phyloP scores from a whole-genome alignment of 2,888 invertebrate genomes.

The Nowickia ferox region DNA sequence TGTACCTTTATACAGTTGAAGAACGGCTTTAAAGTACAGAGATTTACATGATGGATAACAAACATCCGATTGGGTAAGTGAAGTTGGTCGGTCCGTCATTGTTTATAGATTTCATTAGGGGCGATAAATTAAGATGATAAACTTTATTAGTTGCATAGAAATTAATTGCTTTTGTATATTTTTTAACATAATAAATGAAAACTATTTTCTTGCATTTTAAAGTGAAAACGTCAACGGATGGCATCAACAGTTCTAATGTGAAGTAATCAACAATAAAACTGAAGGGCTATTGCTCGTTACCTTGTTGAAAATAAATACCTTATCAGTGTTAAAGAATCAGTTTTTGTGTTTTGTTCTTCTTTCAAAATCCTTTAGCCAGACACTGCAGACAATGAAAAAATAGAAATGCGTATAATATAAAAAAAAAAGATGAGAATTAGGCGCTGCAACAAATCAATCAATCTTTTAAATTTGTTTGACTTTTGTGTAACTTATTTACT shows the following conservation, averaged over 20 bases:
- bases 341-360: neutral
- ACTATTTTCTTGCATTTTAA: neutral
- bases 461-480: constrained; percentile 51
- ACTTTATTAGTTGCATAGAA: constrained; percentile 27
- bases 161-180: constrained; percentile 32
- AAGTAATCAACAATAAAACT: constrained; percentile 5
- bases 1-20: constrained; percentile 35
- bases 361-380: constrained; percentile 44
- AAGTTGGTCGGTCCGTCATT: constrained; percentile 31
- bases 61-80: constrained; percentile 56
- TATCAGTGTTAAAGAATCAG: constrained; percentile 66
- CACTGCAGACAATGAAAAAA: neutral
- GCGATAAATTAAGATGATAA: constrained; percentile 56
- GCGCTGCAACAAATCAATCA: constrained; percentile 71
- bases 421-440: constrained; percentile 30
- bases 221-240: constrained; percentile 19
- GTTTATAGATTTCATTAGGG: constrained; percentile 53
- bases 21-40: constrained; percentile 50
- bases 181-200: constrained; percentile 17
- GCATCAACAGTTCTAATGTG: constrained; percentile 37
- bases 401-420: neutral
- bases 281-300: neutral
- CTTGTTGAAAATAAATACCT: constrained; percentile 7
- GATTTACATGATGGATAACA: constrained; percentile 63
- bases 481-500: constrained; percentile 21